A percentile compares a stretch with the other conserved stretches of the same genome.
Conservation (phyloP, 1,140 invertebrate genomes). For the Pseudomyrmex flavicornis region DNA sequence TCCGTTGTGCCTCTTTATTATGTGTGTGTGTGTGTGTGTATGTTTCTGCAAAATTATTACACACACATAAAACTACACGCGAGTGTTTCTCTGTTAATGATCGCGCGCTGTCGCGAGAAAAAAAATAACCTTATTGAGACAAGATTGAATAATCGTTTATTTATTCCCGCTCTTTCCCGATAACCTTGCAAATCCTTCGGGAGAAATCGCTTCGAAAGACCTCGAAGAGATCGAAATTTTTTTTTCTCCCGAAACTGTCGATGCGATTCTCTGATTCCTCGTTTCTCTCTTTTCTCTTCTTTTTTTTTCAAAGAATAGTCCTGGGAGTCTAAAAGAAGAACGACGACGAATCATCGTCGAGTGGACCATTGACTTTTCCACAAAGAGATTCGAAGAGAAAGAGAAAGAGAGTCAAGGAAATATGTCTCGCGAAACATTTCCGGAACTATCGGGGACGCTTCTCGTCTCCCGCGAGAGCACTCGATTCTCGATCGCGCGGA, state of each 20-base stretch:
- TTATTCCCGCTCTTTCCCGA: constrained; percentile 6
- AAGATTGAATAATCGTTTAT: constrained; percentile 5
- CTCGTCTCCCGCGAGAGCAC: constrained; percentile 1
- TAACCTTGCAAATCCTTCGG: not conserved
- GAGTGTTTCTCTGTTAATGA: not conserved
- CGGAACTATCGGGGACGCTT: not conserved
- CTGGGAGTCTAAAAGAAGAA: not conserved
- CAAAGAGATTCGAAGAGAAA: constrained; percentile 21
- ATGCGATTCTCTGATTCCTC: not conserved
- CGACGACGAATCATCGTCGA: constrained; percentile 39
- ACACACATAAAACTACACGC: not conserved
- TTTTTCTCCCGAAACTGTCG: constrained; percentile 3
- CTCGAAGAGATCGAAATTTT: constrained; percentile 7
- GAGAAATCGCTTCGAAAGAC: not conserved
- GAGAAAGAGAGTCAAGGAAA: constrained; percentile 1
- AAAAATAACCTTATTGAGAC: not conserved
- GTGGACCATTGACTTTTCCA: constrained; percentile 28
- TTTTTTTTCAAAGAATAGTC: not conserved
- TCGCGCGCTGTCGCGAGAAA: not conserved
- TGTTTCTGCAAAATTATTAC: no score
- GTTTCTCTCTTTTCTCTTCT: not conserved
- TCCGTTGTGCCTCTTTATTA: not conserved
- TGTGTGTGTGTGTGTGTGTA: not conserved
- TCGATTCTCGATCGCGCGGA: not conserved
- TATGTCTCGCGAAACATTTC: constrained; percentile 54